Conservation (phyloP, 2,888 invertebrate genomes). For the Cryptocephalus moraei region DNA sequence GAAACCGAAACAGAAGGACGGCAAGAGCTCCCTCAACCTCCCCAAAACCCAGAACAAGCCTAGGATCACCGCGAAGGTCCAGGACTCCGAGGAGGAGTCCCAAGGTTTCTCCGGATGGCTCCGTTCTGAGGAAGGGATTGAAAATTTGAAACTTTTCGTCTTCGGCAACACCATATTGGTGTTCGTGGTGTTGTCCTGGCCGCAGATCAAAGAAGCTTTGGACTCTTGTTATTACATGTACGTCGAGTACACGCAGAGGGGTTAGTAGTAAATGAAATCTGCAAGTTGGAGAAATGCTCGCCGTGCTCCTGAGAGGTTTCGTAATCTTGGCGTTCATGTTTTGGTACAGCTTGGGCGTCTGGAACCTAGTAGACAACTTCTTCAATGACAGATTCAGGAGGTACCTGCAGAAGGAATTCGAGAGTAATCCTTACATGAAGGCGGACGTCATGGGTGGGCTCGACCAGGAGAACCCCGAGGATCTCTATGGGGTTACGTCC, state of each 20-base stretch:
- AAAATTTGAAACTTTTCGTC: slow-evolving; percentile 73
- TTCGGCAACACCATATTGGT: slow-evolving; percentile 64
- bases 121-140: slow-evolving; percentile 52
- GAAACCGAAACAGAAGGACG: slow-evolving; percentile 1
- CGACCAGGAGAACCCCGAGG: too few species aligned
- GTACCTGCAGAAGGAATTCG: slow-evolving; percentile 42
- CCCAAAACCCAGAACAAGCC: background rate
- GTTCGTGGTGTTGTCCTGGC: slow-evolving; percentile 63
- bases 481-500: too few species aligned
- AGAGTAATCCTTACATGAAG: slow-evolving; percentile 20
- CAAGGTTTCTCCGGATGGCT: slow-evolving; percentile 34
- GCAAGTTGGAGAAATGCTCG: slow-evolving; percentile 46
- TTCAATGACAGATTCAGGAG: slow-evolving; percentile 61
- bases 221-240: slow-evolving; percentile 38
- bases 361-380: slow-evolving; percentile 64
- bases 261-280: background rate
- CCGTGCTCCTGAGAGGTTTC: slow-evolving; percentile 50
- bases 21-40: background rate
- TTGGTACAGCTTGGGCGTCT: slow-evolving; percentile 61
- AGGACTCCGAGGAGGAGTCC: slow-evolving; percentile 29
- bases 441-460: background rate
- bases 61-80: background rate
- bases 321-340: slow-evolving; percentile 56
- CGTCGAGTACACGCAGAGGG: background rate
- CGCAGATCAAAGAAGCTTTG: slow-evolving; percentile 53